Evolutionary conservation across 64 coral and sea anemone genomes (phyloP).

Genomic region (Porites australiensis): DNA sequence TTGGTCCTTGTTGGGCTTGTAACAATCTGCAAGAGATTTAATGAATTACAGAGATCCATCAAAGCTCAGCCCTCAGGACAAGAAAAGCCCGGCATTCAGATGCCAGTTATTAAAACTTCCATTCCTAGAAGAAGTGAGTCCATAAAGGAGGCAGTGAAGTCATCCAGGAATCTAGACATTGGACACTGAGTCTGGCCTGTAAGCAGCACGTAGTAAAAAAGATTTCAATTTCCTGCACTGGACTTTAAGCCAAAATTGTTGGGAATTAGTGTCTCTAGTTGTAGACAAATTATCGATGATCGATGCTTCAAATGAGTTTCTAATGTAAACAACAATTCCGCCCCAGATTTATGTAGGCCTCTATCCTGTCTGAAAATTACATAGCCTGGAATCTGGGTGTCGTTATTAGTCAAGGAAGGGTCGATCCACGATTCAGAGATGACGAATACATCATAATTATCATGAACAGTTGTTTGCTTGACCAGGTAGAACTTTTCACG

Average conservation of each 20-base stretch:
- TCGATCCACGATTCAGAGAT: no score
- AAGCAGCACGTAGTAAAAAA: constrained; percentile 15
- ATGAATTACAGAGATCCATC: no score
- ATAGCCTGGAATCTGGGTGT: constrained; percentile 33
- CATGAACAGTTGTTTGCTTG: not conserved
- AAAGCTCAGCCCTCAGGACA: constrained; percentile 1
- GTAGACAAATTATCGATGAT: not conserved
- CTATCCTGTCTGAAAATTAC: constrained; percentile 47
- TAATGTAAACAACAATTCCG: constrained; percentile 50
- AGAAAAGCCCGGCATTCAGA: not conserved
- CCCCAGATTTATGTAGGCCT: constrained; percentile 35
- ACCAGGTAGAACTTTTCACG: constrained; percentile 34
- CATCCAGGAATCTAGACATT: constrained; percentile 16
- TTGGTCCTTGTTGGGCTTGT: constrained; percentile 19
- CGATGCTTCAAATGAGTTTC: constrained; percentile 26
- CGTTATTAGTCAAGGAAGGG: not conserved
- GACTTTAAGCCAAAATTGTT: constrained; percentile 60
- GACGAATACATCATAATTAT: constrained; percentile 45
- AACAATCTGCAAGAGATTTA: not conserved
- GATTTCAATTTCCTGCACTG: constrained; percentile 48
- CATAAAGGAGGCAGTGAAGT: constrained; percentile 14
- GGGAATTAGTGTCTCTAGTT: constrained; percentile 12
- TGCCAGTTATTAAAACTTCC: constrained; percentile 31
- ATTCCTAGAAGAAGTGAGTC: constrained; percentile 40
- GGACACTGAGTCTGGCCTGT: constrained; percentile 26